A percentile compares a stretch with the other conserved stretches of the same genome.
These are phyloP conservation scores for Zeus faber DNA, from an alignment of 2,113 vertebrate species.

Conservation along the genomic window DNA sequence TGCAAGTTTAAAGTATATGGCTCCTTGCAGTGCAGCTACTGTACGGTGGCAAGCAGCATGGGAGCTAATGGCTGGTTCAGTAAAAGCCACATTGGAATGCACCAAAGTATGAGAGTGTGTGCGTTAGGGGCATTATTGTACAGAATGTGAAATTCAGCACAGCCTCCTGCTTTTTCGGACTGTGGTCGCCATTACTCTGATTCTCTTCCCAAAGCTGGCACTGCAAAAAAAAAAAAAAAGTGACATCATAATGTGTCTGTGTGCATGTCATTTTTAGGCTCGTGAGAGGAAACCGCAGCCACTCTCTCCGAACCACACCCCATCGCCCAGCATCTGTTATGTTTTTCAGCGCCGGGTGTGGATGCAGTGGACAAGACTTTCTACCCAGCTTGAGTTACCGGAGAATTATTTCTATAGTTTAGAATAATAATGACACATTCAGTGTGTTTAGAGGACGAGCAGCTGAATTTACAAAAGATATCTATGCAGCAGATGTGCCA, in stretches of 20 bases:
- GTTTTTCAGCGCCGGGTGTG: no score
- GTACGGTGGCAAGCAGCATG: slow-evolving; percentile 46
- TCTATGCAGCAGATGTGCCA: no score
- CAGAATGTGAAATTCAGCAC: background rate
- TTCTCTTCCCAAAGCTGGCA: background rate
- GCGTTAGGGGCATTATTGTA: background rate
- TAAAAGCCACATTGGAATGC: slow-evolving; percentile 69
- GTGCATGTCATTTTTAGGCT: slow-evolving; percentile 39
- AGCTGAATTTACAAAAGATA: no score
- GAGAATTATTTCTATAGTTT: no score
- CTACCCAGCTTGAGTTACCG: background rate
- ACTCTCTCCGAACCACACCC: slow-evolving; percentile 60
- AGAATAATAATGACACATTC: slow-evolving; percentile 19
- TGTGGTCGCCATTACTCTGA: background rate
- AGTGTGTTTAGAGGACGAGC: no score
- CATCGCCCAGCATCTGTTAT: slow-evolving; percentile 33
- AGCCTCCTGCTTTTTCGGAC: background rate
- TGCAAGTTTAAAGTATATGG: slow-evolving; percentile 69
- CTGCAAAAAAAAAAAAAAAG: no score
- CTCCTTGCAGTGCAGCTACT: slow-evolving; percentile 36
- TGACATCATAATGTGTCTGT: slow-evolving; percentile 31
- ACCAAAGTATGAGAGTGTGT: slow-evolving; percentile 14
- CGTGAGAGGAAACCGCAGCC: slow-evolving; percentile 60
- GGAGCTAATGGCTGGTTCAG: slow-evolving; percentile 61
- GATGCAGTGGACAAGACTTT: background rate